These are phyloP conservation scores for Neosilurus mollespiculum DNA, from an alignment of 2,797 vertebrate genomes.

Conservation along the genomic window DNA sequence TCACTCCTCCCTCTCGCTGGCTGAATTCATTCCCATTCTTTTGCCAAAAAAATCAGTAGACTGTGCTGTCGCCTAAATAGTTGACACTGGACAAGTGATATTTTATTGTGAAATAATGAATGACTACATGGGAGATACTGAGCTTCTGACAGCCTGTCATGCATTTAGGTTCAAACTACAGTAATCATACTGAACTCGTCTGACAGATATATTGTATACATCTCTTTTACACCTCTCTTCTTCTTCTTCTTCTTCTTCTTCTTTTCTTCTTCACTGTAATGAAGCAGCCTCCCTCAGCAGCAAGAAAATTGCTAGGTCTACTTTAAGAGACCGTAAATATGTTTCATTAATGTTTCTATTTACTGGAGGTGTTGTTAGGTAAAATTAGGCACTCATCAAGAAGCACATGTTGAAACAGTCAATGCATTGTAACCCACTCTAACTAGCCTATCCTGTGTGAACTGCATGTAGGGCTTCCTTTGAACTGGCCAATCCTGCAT, in stretches of 20 bases:
- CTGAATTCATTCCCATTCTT: constrained; percentile 15
- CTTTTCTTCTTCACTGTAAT: neutral
- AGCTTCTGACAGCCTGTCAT: neutral
- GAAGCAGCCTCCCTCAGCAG: neutral
- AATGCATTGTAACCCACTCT: too few relatives aligned
- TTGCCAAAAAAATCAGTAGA: constrained; percentile 30
- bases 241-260: too few relatives aligned
- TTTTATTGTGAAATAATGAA: constrained; percentile 1
- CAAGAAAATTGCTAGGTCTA: neutral
- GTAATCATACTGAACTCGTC: neutral
- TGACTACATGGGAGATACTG: constrained; percentile 17
- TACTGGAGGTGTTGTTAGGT: neutral
- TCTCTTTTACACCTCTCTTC: neutral
- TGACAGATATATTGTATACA: neutral
- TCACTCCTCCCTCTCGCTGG: constrained; percentile 8
- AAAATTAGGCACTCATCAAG: too few relatives aligned
- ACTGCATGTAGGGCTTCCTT: too few relatives aligned
- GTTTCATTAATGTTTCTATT: neutral
- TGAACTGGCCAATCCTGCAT: too few relatives aligned
- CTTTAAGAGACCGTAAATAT: neutral
- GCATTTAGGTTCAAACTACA: neutral
- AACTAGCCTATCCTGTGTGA: too few relatives aligned
- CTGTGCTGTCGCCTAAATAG: constrained; percentile 21
- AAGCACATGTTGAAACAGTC: too few relatives aligned
- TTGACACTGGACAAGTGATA: constrained; percentile 20